Percentiles rank a stretch among this genome's conserved stretches.
These are phyloP conservation scores for Girardinus metallicus DNA, from an alignment of 2,797 vertebrate species.

Conservation along the genomic window DNA sequence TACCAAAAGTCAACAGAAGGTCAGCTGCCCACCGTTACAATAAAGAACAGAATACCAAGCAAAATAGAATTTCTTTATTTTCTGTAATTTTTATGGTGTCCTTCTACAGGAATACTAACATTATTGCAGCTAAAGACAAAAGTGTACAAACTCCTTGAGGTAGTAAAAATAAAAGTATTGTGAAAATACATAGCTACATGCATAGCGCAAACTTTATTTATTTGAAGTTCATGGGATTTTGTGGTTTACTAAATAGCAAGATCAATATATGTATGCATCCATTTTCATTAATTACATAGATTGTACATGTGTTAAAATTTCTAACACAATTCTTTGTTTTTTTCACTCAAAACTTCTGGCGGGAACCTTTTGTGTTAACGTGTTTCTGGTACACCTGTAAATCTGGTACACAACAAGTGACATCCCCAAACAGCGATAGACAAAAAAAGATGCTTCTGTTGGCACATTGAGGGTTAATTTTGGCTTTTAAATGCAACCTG, in stretches of 20 bases:
- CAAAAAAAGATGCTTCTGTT: no score
- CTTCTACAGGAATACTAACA: background rate
- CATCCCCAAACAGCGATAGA: no score
- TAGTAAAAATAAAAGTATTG: background rate
- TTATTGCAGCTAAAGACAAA: background rate
- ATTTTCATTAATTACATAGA: no score
- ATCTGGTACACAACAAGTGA: no score
- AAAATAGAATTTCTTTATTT: background rate
- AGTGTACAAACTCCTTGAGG: background rate
- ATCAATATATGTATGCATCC: no score
- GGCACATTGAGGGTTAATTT: no score
- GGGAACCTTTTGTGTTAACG: no score
- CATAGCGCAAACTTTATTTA: background rate
- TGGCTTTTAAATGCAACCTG: no score
- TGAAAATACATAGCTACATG: background rate
- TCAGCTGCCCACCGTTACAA: background rate
- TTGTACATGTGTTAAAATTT: no score
- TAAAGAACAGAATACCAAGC: background rate
- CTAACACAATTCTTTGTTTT: no score
- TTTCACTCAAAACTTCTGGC: no score
- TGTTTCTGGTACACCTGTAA: no score
- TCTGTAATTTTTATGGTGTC: background rate
- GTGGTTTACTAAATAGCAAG: background rate
- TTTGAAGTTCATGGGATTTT: background rate
- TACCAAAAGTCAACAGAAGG: slow-evolving; percentile 30